Evolutionary conservation across 2,797 vertebrate species (phyloP).

Genomic region (Columba guinea): DNA sequence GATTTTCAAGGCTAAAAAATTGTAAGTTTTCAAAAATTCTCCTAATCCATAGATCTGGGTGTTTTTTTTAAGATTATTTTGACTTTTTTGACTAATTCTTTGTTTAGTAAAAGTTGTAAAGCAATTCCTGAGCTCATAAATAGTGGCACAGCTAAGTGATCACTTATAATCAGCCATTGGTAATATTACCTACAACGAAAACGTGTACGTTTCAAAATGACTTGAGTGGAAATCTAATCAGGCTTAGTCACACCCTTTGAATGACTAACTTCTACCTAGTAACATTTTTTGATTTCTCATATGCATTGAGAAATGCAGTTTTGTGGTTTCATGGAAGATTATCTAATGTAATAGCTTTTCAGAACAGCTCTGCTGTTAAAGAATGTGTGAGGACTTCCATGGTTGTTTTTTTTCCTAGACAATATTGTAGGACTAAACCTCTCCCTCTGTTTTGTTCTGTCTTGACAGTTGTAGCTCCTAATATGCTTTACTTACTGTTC

Average conservation of each 20-base stretch:
- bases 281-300: neutral
- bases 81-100: neutral
- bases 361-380: neutral
- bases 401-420: neutral
- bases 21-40: neutral
- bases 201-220: neutral
- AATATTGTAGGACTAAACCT: neutral
- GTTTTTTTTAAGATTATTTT: neutral
- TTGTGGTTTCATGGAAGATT: conserved; percentile 8
- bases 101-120: neutral
- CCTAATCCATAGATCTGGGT: neutral
- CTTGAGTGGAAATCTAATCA: conserved; percentile 30
- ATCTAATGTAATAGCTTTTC: conserved; percentile 17
- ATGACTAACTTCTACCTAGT: neutral
- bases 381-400: neutral
- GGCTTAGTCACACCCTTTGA: conserved; percentile 18
- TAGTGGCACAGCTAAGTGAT: neutral
- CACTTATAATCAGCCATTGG: neutral
- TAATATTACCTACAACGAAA: neutral
- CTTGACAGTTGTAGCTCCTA: neutral
- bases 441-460: neutral
- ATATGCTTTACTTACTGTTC: neutral
- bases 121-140: neutral
- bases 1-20: neutral
- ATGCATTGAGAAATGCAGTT: neutral